These are phyloP conservation scores for Blera fallax DNA, from an alignment of 2,888 invertebrate genomes.

Conservation along the genomic window DNA sequence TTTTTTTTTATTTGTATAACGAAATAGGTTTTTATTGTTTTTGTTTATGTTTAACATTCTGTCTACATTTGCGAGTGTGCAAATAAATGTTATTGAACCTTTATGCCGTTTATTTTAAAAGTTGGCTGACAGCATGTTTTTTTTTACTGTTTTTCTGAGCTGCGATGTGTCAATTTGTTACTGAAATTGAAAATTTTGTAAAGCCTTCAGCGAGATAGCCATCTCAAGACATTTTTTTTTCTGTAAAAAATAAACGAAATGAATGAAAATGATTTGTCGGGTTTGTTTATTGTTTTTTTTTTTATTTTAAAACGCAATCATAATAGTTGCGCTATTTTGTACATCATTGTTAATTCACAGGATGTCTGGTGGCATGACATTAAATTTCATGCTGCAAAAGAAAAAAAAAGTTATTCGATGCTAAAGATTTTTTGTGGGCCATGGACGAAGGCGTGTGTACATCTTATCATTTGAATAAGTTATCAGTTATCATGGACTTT, in stretches of 20 bases:
- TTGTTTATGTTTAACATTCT: background rate
- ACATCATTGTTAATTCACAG: no score
- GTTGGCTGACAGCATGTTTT: background rate
- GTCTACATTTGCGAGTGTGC: constrained; percentile 1
- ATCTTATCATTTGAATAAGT: no score
- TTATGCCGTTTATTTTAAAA: constrained; percentile 4
- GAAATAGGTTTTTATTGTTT: background rate
- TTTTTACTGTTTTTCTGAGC: background rate
- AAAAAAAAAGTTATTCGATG: no score
- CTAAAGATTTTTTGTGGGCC: no score
- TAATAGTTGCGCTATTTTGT: no score
- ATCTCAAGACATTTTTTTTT: background rate
- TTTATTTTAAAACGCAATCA: no score
- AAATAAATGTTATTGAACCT: constrained; percentile 38
- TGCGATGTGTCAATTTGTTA: background rate
- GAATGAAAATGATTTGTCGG: background rate
- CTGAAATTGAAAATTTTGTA: background rate
- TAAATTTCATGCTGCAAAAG: no score
- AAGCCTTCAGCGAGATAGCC: background rate
- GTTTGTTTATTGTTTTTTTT: no score
- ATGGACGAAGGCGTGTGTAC: no score
- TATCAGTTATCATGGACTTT: no score
- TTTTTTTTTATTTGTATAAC: background rate
- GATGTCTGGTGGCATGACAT: no score
- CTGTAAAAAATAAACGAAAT: background rate